Conservation (phyloP, 2,113 vertebrate species). For the Dryoscopus gambensis region DNA sequence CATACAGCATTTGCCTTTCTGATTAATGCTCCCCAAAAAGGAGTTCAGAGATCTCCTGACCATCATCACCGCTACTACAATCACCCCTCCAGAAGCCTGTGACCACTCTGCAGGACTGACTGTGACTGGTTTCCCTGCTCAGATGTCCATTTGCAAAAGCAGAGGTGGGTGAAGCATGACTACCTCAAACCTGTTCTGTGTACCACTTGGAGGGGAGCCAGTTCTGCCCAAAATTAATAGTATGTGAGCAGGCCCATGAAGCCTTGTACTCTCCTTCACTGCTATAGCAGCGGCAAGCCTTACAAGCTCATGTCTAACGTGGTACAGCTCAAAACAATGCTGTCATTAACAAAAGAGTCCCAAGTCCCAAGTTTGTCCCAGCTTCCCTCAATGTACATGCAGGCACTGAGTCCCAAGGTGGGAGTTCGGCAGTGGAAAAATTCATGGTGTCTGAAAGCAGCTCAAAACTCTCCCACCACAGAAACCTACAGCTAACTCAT, state of each 20-base stretch:
- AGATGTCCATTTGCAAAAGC: background rate
- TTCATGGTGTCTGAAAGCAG: background rate
- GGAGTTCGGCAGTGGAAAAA: background rate
- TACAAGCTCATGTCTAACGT: rapidly evolving
- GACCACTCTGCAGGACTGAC: background rate
- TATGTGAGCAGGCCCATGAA: background rate
- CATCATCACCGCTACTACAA: background rate
- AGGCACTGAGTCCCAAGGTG: background rate
- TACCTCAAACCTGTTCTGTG: background rate
- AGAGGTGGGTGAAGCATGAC: background rate
- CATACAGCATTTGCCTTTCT: background rate
- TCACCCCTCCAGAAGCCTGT: background rate
- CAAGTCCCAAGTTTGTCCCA: background rate
- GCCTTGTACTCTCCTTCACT: background rate
- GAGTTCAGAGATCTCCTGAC: background rate
- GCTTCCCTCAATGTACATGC: background rate
- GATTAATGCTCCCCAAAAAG: background rate
- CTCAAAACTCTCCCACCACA: background rate
- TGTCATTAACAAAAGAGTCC: background rate
- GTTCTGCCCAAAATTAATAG: background rate
- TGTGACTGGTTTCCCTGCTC: background rate
- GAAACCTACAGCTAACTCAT: background rate
- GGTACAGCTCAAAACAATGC: background rate
- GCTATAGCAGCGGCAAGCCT: background rate
- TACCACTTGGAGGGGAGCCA: background rate